Conservation (phyloP, 2,797 vertebrate species). For the Cuniculus paca region DNA sequence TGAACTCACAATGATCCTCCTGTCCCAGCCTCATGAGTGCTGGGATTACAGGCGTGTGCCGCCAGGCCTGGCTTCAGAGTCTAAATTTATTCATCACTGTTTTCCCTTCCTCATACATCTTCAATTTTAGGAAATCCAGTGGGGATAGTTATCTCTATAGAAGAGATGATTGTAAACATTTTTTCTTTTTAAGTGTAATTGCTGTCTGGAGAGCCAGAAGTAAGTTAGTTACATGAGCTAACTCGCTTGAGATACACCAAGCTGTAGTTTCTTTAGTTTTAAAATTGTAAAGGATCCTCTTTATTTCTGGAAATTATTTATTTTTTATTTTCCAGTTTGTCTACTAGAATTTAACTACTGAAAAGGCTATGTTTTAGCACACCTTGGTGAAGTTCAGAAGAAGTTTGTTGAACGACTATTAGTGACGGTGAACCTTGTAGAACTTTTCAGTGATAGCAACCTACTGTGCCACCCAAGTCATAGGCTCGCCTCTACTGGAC, state of each 20-base stretch:
- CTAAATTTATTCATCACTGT: slow-evolving; percentile 43
- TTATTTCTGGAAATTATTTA: slow-evolving; percentile 57
- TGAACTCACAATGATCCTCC: too few relatives aligned
- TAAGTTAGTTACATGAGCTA: slow-evolving; percentile 60
- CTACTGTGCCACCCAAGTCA: not conserved
- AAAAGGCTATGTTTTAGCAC: slow-evolving; percentile 38
- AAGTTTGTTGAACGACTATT: slow-evolving; percentile 36
- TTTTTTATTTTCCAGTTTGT: slow-evolving; percentile 57
- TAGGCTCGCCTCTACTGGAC: not conserved
- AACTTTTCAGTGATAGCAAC: not conserved
- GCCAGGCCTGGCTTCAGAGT: too few relatives aligned
- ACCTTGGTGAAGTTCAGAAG: slow-evolving; percentile 11
- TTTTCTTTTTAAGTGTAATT: slow-evolving; percentile 69
- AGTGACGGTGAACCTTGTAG: not conserved
- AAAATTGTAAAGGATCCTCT: slow-evolving; percentile 62
- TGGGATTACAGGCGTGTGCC: too few relatives aligned
- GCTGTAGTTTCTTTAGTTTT: slow-evolving; percentile 58
- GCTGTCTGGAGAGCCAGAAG: slow-evolving; percentile 58
- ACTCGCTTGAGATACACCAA: slow-evolving; percentile 67
- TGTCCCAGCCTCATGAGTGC: too few relatives aligned
- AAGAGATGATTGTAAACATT: slow-evolving; percentile 51
- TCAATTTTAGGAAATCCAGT: slow-evolving; percentile 66
- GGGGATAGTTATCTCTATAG: slow-evolving; percentile 52
- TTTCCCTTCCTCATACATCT: not conserved
- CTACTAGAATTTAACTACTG: slow-evolving; percentile 23